Conservation (phyloP, 2,113 vertebrate species). For the Scytalopus superciliaris region DNA sequence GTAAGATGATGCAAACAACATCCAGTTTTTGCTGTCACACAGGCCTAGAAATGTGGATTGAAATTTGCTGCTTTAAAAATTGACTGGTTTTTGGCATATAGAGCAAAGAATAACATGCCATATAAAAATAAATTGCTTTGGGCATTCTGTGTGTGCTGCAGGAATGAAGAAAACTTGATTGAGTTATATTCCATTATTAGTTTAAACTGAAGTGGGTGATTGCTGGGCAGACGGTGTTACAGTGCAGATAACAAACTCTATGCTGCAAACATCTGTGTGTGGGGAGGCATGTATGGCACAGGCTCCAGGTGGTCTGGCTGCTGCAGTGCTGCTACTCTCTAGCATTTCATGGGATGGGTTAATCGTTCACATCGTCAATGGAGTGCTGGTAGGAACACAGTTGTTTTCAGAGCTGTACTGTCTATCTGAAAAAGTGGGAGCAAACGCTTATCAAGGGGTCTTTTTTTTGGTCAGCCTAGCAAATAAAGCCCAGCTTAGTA, state of each 20-base stretch:
- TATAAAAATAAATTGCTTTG: not conserved
- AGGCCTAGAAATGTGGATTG: not conserved
- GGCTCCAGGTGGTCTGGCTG: not conserved
- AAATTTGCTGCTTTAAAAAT: not conserved
- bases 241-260: not conserved
- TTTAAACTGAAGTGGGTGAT: not conserved
- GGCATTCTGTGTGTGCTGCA: not conserved
- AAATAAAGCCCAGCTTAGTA: not conserved
- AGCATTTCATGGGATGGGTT: rapidly evolving
- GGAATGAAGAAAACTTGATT: not conserved
- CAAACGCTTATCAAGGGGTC: not conserved
- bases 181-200: slow-evolving; percentile 11
- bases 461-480: not conserved
- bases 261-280: not conserved
- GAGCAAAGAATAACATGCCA: not conserved
- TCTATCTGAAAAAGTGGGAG: not conserved
- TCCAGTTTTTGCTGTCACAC: not conserved
- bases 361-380: not conserved
- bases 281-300: rapidly evolving
- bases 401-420: not conserved
- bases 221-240: not conserved
- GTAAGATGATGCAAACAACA: not conserved
- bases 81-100: not conserved
- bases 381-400: not conserved
- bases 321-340: not conserved